Conservation (phyloP, 2,113 vertebrate genomes). For the Elgaria multicarinata region DNA sequence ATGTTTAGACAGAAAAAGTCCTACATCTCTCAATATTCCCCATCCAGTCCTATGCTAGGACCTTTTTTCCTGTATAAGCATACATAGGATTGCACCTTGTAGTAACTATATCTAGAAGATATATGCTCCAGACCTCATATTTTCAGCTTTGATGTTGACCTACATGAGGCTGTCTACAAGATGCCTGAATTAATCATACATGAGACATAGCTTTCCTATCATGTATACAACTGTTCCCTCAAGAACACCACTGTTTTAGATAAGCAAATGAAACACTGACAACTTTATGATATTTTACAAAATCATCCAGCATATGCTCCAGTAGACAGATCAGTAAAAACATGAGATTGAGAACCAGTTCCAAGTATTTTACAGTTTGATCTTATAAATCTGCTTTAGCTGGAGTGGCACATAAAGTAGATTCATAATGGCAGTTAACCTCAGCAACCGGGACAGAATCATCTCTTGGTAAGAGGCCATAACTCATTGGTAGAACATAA, state of each 20-base stretch:
- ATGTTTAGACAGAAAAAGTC: too few species aligned
- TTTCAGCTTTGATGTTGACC: neutral
- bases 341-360: neutral
- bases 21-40: too few species aligned
- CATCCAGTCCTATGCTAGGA: too few species aligned
- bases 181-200: constrained; percentile 9
- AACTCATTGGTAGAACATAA: neutral
- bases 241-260: constrained; percentile 1
- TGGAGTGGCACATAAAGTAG: neutral
- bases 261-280: neutral
- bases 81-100: too few species aligned
- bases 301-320: neutral
- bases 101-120: neutral
- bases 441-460: neutral
- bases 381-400: constrained; percentile 6
- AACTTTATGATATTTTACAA: constrained; percentile 16
- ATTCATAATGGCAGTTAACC: constrained; percentile 4
- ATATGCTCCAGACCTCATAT: neutral
- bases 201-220: neutral
- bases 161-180: constrained; percentile 12
- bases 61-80: too few species aligned
- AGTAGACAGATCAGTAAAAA: constrained; percentile 2
- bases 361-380: neutral
- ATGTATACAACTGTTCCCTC: neutral
- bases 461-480: neutral